Evolutionary conservation across 2,888 invertebrate genomes (phyloP), one percentile per base, ranked within the genome.

Genomic region (Flabesymbios commensalis): DNA sequence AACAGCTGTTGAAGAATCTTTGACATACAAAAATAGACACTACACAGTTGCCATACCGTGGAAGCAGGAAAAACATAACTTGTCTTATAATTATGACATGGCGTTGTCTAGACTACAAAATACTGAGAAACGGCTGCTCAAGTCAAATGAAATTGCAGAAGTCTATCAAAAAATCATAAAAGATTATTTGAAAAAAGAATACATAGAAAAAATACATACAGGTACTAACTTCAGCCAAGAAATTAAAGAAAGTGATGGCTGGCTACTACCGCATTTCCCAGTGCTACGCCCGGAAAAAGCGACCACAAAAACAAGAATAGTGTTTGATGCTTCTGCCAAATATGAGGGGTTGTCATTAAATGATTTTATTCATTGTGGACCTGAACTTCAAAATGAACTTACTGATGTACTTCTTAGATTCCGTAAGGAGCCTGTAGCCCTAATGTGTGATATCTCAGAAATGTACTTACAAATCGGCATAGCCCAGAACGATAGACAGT

Each of bases 321-420:
- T 63, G 62, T 28, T 67, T 67, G 55, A 55, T 63, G 7, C 28
- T 49, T 49, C 49, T 10, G 49, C 49, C 10, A 49, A 14, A 7
- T 49, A 26, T 49, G 28, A 49, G 7, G 49, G 49, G 24, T 5
- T 28, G 19, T 49, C 26, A 7, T 29, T 49, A 29, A 49, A 49
- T 28, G 49, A 70, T n/a, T 53, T 68, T 3, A 67, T 72, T 2
- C 70, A 68, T 58, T 65, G 71, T 43, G 68, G 68, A 19, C 70
- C 72, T 31, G 69, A 69, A 42, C 43, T 72, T 7, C 68, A 70
- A 47, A 48, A 52, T 22, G 65, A 68, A 7, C 61, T 71, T 28
- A 57, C 65, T 54, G 61, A 63, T 43, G 56, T 71, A 2, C 59
- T 60, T 10, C 19, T 60, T 19, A 5, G 61, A 19, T 59, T 59